Evolutionary conservation across 2,797 vertebrate genomes (phyloP).

Genomic region (Coilia nasus): DNA sequence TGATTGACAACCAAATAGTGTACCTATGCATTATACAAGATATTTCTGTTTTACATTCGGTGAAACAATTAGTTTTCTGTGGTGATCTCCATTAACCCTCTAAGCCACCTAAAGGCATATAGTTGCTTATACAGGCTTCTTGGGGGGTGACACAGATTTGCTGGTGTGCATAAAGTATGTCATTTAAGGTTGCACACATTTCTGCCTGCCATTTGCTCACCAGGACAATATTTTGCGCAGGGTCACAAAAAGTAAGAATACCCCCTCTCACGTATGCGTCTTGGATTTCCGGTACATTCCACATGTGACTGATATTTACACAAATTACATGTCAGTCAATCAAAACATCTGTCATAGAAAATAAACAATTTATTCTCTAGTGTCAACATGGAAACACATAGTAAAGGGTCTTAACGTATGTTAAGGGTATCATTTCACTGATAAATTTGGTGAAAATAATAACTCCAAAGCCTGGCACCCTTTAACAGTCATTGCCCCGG

Average conservation of each 20-base stretch:
- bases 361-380: background rate
- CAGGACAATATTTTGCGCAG: background rate
- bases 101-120: background rate
- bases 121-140: constrained; percentile 10
- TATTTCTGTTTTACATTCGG: background rate
- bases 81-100: background rate
- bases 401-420: background rate
- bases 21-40: background rate
- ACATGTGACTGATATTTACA: background rate
- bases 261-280: background rate
- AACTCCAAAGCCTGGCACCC: background rate
- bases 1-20: background rate
- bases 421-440: background rate
- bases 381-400: background rate
- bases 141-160: background rate
- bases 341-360: background rate
- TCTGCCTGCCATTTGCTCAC: background rate
- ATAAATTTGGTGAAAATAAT: background rate
- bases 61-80: background rate
- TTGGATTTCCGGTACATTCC: background rate
- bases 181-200: constrained; percentile 17
- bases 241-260: background rate
- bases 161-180: constrained; percentile 16
- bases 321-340: constrained; percentile 17
- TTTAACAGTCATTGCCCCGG: background rate